Evolutionary conservation across 1,140 invertebrate genomes (phyloP), one percentile per base, ranked within the genome.

Genomic region (Psilanteris sp.): DNA sequence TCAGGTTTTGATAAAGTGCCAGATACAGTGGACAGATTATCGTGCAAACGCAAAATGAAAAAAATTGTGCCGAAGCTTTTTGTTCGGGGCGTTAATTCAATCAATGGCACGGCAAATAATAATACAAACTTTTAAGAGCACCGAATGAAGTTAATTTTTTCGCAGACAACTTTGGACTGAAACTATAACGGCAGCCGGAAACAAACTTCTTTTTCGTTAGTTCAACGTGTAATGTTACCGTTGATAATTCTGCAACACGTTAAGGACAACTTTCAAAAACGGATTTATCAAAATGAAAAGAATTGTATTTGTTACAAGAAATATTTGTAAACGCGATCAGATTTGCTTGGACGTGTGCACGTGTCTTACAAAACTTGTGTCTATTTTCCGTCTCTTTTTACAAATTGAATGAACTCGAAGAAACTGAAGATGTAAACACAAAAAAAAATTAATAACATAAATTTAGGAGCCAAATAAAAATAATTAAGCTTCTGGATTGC

Each of bases 1-100:
- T 75, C 55, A 67, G 41, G 37, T 39, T 66, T 66, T 66, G 59
- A 70, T 68, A 68, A 62, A 70, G 43, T 68, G 41, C 22, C 43
- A 55, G 48, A 57, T 64, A 70, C n/a, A 39, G 27, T 57, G 41
- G 64, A 59, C 59, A 64, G 26, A 59, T 57, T 64, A 64, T 48
- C 24, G 37, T 32, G 34, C 39, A 31, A 67, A 54, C 39, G 34
- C 39, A 44, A 24, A 31, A 52, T 1, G 20, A 46, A 37, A 67
- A 66, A 74, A 73, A 54, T 59, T 44, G 57, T n/a, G n/a, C n/a
- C n/a, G n/a, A n/a, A n/a, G n/a, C 34, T 44, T 7, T 8, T 14
- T 24, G 1, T 15, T 10, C 1, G 4, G 2, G 6, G 4, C 27
- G 11, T 46, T 71, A 62, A 71, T 62, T 54, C 26, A 24, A 55